Conservation (phyloP, 1,140 invertebrate genomes). For the Calliopsis andreniformis region DNA sequence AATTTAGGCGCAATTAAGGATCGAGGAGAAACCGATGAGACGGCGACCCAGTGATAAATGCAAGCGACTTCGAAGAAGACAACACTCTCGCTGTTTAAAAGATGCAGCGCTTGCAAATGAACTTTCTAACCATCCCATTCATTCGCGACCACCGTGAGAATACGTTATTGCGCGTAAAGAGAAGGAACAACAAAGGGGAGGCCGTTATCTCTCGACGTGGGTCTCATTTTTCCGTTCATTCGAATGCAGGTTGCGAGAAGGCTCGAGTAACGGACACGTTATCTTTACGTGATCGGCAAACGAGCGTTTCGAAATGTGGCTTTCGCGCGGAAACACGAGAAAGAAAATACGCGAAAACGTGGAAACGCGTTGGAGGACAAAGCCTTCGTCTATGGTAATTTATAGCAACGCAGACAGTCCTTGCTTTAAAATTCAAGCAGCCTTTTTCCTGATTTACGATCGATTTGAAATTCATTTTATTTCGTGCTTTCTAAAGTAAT, state of each 20-base stretch:
- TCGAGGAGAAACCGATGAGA: too few species aligned
- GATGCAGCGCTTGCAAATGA: constrained; percentile 44
- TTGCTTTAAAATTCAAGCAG: too few species aligned
- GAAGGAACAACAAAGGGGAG: constrained; percentile 13
- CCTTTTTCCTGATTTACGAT: too few species aligned
- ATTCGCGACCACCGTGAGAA: constrained; percentile 38
- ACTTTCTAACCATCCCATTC: constrained; percentile 49
- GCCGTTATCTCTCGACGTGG: constrained; percentile 38
- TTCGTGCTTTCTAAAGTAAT: too few species aligned
- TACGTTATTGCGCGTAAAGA: constrained; percentile 19
- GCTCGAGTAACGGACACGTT: constrained; percentile 36
- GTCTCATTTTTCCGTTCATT: constrained; percentile 46
- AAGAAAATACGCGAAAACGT: constrained; percentile 23
- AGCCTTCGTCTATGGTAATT: not conserved
- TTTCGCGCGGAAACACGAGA: constrained; percentile 21
- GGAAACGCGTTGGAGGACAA: not conserved
- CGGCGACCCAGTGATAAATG: too few species aligned
- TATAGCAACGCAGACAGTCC: too few species aligned
- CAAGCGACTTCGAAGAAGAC: not conserved
- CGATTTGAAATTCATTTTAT: too few species aligned
- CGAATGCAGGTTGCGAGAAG: constrained; percentile 33
- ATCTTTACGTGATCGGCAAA: constrained; percentile 46
- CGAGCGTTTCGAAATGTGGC: constrained; percentile 37
- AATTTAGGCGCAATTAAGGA: not conserved
- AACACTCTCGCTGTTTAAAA: not conserved